These are phyloP conservation scores for Peromyscus aztecus DNA, from an alignment of 2,797 vertebrate genomes.

Conservation along the genomic window DNA sequence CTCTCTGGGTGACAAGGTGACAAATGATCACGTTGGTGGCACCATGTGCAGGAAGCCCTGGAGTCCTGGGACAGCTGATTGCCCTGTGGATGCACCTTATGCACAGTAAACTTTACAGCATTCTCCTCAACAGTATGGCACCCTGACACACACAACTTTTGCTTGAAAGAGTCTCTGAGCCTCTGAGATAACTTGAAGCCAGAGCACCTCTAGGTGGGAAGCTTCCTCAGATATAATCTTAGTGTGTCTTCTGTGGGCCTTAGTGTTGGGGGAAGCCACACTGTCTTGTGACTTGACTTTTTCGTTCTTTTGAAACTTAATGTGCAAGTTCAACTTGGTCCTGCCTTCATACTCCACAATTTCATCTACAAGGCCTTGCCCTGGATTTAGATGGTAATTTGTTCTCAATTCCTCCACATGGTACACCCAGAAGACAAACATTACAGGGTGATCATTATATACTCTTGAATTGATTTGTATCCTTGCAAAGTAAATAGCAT, in stretches of 20 bases:
- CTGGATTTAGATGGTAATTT: background rate
- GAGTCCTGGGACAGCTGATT: background rate
- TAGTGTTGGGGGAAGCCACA: background rate
- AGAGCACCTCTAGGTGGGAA: background rate
- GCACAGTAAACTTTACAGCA: background rate
- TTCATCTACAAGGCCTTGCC: background rate
- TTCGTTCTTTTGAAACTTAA: constrained; percentile 24
- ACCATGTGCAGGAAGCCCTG: background rate
- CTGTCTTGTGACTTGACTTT: background rate
- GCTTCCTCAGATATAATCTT: background rate
- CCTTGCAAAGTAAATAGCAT: constrained; percentile 17
- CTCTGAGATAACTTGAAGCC: constrained; percentile 16
- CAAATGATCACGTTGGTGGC: background rate
- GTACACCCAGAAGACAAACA: background rate
- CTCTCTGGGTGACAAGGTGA: background rate
- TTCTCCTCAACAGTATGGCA: background rate
- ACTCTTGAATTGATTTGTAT: constrained; percentile 8
- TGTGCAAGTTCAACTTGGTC: background rate
- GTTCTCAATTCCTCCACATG: background rate
- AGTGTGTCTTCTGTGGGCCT: background rate
- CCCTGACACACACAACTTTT: background rate
- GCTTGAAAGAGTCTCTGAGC: background rate
- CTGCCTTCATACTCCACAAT: background rate
- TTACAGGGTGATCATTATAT: background rate
- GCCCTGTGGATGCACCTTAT: background rate